A percentile compares a stretch with the other conserved stretches of the same genome.
phyloP scores from a whole-genome alignment of 2,113 vertebrate genomes.

The Phasianus colchicus region DNA sequence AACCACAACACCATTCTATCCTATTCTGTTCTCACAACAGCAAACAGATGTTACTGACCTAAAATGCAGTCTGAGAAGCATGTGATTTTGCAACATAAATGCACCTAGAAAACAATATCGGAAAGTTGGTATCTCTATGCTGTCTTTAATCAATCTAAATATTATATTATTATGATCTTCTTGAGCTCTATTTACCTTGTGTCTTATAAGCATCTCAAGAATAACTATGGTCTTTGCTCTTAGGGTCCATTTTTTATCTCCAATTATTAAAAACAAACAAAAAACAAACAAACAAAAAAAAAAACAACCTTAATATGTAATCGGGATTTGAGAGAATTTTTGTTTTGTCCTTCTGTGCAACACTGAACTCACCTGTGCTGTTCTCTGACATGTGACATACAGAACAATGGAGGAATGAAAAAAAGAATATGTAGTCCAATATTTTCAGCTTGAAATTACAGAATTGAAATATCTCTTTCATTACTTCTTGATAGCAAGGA shows the following conservation, averaged over 20 bases:
- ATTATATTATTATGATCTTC: neutral
- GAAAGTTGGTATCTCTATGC: neutral
- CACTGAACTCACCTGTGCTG: neutral
- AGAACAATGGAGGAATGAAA: neutral
- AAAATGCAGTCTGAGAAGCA: neutral
- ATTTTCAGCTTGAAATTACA: neutral
- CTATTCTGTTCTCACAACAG: neutral
- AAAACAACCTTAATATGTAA: neutral
- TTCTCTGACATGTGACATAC: neutral
- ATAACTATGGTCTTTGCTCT: neutral
- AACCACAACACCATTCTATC: neutral
- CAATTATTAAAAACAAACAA: neutral
- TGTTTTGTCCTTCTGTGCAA: neutral
- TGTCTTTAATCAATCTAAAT: neutral
- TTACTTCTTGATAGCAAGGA: neutral
- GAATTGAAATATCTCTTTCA: rapidly evolving
- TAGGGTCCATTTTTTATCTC: neutral
- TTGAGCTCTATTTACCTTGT: neutral
- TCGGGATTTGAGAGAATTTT: neutral
- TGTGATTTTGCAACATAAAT: neutral
- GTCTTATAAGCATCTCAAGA: neutral
- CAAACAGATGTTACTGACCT: neutral
- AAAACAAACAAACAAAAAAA: too few species aligned
- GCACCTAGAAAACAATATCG: neutral
- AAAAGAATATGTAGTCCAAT: neutral